Evolutionary conservation across 2,113 vertebrate genomes (phyloP).

Genomic region (Ceyx margarethae): DNA sequence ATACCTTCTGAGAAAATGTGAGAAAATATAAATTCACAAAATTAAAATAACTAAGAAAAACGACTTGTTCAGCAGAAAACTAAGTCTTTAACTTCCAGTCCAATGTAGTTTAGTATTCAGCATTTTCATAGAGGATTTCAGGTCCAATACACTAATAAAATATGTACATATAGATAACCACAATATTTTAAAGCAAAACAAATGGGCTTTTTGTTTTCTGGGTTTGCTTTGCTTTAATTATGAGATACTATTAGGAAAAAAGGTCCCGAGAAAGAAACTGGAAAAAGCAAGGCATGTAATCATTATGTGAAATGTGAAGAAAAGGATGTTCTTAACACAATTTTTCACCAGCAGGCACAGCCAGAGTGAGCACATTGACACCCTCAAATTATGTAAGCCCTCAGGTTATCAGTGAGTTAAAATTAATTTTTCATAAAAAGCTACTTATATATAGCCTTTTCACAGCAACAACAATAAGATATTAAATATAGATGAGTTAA

Average conservation of each 20-base stretch:
- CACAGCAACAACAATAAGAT: background rate
- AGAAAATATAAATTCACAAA: background rate
- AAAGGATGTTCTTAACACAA: background rate
- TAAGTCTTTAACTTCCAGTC: background rate
- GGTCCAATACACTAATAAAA: background rate
- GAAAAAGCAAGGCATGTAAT: background rate
- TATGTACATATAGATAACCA: accelerated
- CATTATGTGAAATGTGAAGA: background rate
- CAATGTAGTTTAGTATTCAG: background rate
- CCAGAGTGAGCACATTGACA: background rate
- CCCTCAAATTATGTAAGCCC: background rate
- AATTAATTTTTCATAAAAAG: background rate
- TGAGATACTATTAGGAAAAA: background rate
- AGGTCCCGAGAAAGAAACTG: background rate
- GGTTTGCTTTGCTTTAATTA: background rate
- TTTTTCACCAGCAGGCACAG: background rate
- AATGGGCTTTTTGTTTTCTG: background rate
- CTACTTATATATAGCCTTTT: background rate
- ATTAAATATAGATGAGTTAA: background rate
- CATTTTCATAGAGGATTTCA: background rate
- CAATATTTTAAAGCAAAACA: background rate
- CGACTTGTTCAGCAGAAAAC: background rate
- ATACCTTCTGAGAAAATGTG: background rate
- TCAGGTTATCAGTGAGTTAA: background rate
- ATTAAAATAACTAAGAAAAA: background rate